Base-by-base conservation (phyloP, 2,797 vertebrate genomes). In the Onychomys torridus region DNA sequence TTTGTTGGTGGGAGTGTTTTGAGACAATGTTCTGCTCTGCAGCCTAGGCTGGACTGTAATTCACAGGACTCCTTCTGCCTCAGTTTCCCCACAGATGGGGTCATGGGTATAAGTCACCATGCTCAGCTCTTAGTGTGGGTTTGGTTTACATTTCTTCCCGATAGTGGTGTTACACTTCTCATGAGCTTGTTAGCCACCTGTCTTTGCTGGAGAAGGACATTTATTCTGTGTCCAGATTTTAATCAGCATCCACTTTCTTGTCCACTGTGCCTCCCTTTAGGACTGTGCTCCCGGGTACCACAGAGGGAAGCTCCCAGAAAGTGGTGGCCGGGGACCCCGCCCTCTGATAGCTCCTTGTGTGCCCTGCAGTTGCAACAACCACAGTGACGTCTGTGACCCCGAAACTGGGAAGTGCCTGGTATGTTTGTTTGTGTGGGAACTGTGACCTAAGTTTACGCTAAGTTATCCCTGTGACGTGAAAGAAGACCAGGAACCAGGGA, bases 381-480 rank as follows among this genome's bases (percentile, higher is more conserved):
- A 99, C 98, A 99, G 99, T 65, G 96, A 98, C 52, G 94, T 93
- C 43, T 99, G 99, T 94, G 98, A 99, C 97, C 89, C 96, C 0
- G 98, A 99, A 96, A 99, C 99, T 0, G 99, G 99, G 49, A 98
- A 98, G n/a, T 99, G 99, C 95, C 98, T 98, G 99, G 99, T 99
- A 98, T 43, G 99, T 79, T 59, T 67, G 34, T 32, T 27, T 2
- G 16, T 43, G 43, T 9, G 77, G 49, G 29, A 55, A 14, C 61
- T 85, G 12, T 85, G 12, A 32, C 27, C 32, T 59, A 25, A 88
- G 1, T 40, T 32, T 16, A 21, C 1, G 32, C 4, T 21, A 29
- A 29, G 0, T 71, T 37, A 7, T 43, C n/a, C 32, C 9, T 2
- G 25, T 29, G 23, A 29, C 29, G 13, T 71, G 5, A 55, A 55